Percentiles rank a stretch among this genome's conserved stretches.
Conservation (phyloP, 2,113 vertebrate species). For the Plestiodon gilberti region DNA sequence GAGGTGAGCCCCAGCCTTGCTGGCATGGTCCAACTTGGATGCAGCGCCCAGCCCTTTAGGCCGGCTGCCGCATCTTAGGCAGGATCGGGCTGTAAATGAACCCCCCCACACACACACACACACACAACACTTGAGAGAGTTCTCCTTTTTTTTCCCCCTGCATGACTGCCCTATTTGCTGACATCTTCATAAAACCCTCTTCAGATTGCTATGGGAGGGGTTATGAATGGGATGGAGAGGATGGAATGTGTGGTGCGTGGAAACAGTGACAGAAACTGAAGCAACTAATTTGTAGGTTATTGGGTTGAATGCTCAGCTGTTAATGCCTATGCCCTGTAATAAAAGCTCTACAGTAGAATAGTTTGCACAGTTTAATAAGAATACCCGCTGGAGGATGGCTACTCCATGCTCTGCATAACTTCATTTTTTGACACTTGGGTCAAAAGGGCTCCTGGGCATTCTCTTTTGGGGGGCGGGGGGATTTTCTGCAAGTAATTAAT, state of each 20-base stretch:
- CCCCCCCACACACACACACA: too few species aligned
- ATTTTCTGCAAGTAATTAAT: neutral
- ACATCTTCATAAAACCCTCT: slow-evolving; percentile 17
- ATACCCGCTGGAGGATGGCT: neutral
- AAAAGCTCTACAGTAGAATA: slow-evolving; percentile 14
- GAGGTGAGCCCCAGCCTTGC: too few species aligned
- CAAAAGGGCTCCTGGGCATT: neutral
- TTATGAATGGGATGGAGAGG: neutral
- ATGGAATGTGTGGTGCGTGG: neutral
- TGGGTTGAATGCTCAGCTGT: neutral
- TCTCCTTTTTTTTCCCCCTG: neutral
- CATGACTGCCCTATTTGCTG: slow-evolving; percentile 16
- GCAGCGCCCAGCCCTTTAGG: too few species aligned
- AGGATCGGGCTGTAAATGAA: too few species aligned
- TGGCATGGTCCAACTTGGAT: too few species aligned
- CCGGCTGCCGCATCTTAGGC: too few species aligned
- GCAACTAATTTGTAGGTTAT: neutral
- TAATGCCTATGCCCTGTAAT: slow-evolving; percentile 14
- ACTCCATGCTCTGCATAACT: slow-evolving; percentile 4
- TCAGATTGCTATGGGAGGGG: neutral
- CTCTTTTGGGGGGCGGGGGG: neutral
- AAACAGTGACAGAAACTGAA: neutral
- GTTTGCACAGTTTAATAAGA: slow-evolving; percentile 29
- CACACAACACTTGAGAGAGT: too few species aligned
- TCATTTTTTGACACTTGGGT: neutral